These are phyloP conservation scores for Aurelia aurita complex sp. Pacific DNA, from an alignment of 30 jellyfish, hydroid and myxozoan genomes.

Conservation along the genomic window DNA sequence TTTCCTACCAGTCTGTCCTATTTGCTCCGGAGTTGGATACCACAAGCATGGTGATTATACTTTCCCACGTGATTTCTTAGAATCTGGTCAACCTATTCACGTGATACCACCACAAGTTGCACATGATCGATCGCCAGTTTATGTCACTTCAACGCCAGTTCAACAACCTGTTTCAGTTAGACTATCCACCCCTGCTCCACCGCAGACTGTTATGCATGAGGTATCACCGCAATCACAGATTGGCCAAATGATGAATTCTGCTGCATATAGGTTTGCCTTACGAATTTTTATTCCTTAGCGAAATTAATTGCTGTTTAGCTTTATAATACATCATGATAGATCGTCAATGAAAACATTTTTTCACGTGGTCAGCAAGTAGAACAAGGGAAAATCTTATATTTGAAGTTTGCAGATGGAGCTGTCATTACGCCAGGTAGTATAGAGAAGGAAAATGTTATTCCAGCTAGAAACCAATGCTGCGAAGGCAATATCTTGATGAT, in stretches of 20 bases:
- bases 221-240: conserved; percentile 32
- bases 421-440: too few species aligned
- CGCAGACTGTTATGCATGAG: background rate
- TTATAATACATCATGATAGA: too few species aligned
- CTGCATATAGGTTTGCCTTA: background rate
- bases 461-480: too few species aligned
- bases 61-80: conserved; percentile 64
- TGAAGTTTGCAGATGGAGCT: too few species aligned
- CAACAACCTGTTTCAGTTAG: conserved; percentile 11
- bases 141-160: conserved; percentile 34
- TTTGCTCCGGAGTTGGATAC: conserved; percentile 73
- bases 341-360: too few species aligned
- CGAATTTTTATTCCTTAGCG: too few species aligned
- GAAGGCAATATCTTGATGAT: too few species aligned
- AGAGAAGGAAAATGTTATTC: too few species aligned
- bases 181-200: background rate
- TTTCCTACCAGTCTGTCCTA: conserved; percentile 56
- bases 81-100: conserved; percentile 35
- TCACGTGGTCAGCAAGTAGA: too few species aligned
- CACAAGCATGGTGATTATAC: conserved; percentile 68
- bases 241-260: background rate
- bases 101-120: conserved; percentile 26
- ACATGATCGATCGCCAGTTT: conserved; percentile 1
- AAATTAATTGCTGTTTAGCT: too few species aligned
- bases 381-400: too few species aligned